Conservation (phyloP, 1,140 invertebrate species). For the Drosophila sucinea region DNA sequence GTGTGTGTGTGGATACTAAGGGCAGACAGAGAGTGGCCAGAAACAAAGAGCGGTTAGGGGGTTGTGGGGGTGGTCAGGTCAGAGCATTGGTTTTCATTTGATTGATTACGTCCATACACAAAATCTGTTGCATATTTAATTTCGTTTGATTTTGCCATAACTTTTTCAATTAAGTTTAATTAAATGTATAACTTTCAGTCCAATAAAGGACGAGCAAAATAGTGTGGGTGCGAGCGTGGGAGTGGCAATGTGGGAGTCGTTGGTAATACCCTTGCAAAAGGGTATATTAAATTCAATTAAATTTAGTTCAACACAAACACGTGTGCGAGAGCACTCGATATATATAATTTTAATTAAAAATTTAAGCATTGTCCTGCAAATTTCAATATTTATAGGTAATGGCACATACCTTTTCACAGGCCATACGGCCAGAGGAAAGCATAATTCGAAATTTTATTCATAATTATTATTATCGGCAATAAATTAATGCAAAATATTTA, state of each 20-base stretch:
- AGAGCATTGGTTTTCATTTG: constrained; percentile 37
- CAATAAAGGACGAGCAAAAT: neutral
- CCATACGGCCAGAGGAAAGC: too few species aligned
- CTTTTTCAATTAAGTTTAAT: constrained; percentile 78
- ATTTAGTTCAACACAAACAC: neutral
- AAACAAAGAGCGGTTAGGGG: constrained; percentile 3
- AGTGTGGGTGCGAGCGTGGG: neutral
- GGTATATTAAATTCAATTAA: constrained; percentile 8
- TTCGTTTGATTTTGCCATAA: constrained; percentile 73
- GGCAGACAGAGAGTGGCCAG: neutral
- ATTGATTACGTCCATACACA: constrained; percentile 50
- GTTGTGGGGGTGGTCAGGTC: neutral
- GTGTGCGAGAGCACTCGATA: neutral
- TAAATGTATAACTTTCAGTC: constrained; percentile 64
- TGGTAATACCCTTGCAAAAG: constrained; percentile 5
- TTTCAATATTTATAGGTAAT: neutral
- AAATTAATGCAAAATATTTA: too few species aligned
- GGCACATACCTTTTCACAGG: too few species aligned
- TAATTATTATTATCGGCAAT: too few species aligned
- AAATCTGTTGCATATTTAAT: constrained; percentile 78
- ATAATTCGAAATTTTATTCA: too few species aligned
- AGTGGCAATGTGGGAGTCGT: neutral
- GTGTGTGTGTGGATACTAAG: constrained; percentile 21
- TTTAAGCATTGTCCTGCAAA: neutral
- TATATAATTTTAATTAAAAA: neutral